Conservation (phyloP, 1,140 invertebrate genomes). For the Calosoma granatense region DNA sequence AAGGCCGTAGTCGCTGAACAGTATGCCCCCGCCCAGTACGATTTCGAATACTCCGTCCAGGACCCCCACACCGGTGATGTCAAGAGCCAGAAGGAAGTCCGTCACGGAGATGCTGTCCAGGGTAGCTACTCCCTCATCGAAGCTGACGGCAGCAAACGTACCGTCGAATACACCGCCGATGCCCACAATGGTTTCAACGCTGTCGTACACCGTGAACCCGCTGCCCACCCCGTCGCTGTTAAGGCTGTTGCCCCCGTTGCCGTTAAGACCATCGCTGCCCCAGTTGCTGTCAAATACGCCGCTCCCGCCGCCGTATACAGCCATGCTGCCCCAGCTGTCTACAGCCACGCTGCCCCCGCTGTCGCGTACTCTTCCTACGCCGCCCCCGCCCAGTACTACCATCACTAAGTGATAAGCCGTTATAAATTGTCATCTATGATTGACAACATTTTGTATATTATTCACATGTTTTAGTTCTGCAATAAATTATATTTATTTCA, state of each 20-base stretch:
- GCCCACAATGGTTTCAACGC: conserved; percentile 9
- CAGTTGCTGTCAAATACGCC: conserved; percentile 1
- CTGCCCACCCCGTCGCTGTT: conserved; percentile 8
- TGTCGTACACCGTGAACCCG: not conserved
- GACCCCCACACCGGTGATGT: conserved; percentile 4
- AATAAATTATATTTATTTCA: not conserved
- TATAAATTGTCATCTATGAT: not conserved
- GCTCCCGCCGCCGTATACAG: conserved; percentile 17
- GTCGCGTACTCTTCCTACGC: conserved; percentile 3
- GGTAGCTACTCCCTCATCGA: conserved; percentile 34
- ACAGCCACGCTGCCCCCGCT: conserved; percentile 4
- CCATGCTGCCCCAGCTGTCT: conserved; percentile 8
- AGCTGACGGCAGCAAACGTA: conserved; percentile 40
- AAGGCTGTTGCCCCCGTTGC: conserved; percentile 13
- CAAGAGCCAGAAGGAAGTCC: conserved; percentile 10
- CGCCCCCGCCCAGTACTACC: not conserved
- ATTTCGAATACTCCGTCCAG: not conserved
- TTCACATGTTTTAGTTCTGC: too few relatives aligned
- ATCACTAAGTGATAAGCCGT: conserved; percentile 6
- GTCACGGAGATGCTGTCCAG: conserved; percentile 23
- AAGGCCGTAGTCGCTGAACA: not conserved
- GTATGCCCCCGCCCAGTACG: conserved; percentile 2
- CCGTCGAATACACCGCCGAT: conserved; percentile 27
- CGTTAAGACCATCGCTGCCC: conserved; percentile 8
- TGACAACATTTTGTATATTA: not conserved